Conservation (phyloP, 2,113 vertebrate species). For the Oreocharis arfaki region DNA sequence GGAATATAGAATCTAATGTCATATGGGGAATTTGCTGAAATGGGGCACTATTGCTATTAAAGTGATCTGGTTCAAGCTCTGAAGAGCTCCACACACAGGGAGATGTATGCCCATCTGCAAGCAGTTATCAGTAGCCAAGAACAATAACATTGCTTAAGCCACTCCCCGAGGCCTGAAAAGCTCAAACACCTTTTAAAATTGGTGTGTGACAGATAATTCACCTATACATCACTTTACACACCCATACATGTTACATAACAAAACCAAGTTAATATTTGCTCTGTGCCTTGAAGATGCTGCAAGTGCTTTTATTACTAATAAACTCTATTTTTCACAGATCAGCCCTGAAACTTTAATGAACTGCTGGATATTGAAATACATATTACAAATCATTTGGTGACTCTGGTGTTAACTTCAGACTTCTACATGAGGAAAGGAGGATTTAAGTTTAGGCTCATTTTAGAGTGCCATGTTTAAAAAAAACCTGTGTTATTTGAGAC, state of each 20-base stretch:
- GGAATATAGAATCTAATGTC: background rate
- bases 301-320: slow-evolving; percentile 14
- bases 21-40: background rate
- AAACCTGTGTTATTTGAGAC: background rate
- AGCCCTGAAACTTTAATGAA: slow-evolving; percentile 18
- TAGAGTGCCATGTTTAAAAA: background rate
- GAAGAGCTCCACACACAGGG: background rate
- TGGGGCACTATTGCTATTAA: background rate
- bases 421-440: background rate
- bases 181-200: background rate
- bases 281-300: background rate
- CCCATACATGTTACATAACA: background rate
- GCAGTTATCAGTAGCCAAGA: background rate
- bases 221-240: background rate
- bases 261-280: background rate
- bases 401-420: background rate
- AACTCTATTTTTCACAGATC: background rate
- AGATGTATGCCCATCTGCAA: background rate
- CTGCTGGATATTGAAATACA: background rate
- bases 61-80: background rate
- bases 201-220: background rate
- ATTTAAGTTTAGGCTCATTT: background rate
- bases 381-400: background rate
- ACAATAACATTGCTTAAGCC: background rate
- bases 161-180: background rate